A percentile compares a stretch with the other conserved stretches of the same genome.
Evolutionary conservation across 2,113 vertebrate species (phyloP).

Genomic region (Epinephelus lanceolatus): DNA sequence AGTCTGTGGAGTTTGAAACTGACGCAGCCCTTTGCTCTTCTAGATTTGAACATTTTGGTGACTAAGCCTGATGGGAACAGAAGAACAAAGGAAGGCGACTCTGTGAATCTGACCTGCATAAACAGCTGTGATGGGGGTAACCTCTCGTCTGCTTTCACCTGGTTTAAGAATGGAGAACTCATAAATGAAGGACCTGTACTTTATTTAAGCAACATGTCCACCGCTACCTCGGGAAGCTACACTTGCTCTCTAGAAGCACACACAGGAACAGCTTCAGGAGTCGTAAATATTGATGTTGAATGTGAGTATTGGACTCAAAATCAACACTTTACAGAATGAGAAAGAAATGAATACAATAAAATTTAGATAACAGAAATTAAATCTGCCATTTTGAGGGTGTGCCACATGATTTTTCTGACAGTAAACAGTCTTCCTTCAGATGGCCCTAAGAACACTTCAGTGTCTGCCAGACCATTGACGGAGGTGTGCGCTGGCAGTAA

Average conservation of each 20-base stretch:
- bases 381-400: neutral
- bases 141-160: conserved; percentile 20
- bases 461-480: conserved; percentile 10
- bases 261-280: conserved; percentile 7
- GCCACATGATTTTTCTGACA: neutral
- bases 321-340: neutral
- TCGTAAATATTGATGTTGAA: conserved; percentile 50
- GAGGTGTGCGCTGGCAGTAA: neutral
- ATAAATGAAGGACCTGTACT: conserved; percentile 30
- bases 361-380: neutral
- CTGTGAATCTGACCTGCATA: conserved; percentile 49
- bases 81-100: conserved; percentile 43
- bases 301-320: conserved; percentile 44
- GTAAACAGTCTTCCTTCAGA: conserved; percentile 50
- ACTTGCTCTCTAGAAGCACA: conserved; percentile 52
- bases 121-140: conserved; percentile 17
- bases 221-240: conserved; percentile 63
- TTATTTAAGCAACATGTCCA: conserved; percentile 34
- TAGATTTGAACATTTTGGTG: conserved; percentile 27
- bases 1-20: neutral
- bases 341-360: too few species aligned
- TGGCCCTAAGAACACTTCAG: conserved; percentile 55
- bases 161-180: conserved; percentile 52
- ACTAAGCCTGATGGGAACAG: neutral
- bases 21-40: neutral